Base-by-base conservation (phyloP, 2,113 vertebrate genomes). In the Ancistrus triradiatus region DNA sequence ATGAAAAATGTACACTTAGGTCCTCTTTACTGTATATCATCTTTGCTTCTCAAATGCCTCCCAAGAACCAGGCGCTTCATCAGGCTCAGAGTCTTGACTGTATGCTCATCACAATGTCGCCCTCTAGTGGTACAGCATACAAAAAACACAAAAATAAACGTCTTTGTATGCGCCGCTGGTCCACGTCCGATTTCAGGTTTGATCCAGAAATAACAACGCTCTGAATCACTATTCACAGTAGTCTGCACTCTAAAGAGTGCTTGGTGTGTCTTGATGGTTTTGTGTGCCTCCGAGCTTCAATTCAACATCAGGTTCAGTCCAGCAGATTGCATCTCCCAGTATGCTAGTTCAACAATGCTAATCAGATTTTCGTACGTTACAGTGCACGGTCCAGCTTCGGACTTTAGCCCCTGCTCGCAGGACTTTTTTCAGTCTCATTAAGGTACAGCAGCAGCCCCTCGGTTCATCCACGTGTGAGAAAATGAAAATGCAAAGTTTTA, bases 1-100 rank as follows among this genome's bases (percentile, higher is more conserved):
- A 72, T 80, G 86, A 84, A 83, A 88, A 89, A 89, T 89, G 81
- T 88, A 88, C 87, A 88, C 77, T 83, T 86, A 72, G 68, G 65
- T 77, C 74, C 62, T 74, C 76, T 73, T 57, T 10, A 4, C 46
- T 28, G n/a, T 59, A 28, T 47, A 66, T 68, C 63, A 73, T 64
- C 63, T 66, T 66, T 72, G 72, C 68, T 77, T 58, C 69, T 60
- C 57, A 47, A 74, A 78, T 73, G 62, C 74, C 56, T 74, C 73
- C 65, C 49, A 19, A 46, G 51, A 56, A 55, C 55, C 40, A 21
- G 37, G 60, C 51, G 70, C 59, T 69, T 58, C 28, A 14, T 62
- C 24, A 28, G 37, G 63, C 44, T 56, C 47, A 51, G 59, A 62
- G 59, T 68, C 19, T 68, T 75, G 69, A 75, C 65, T 61, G 56